A percentile compares a stretch with the other conserved stretches of the same genome.
Conservation (phyloP, 2,888 invertebrate species). For the Ennomos fuscantarius region DNA sequence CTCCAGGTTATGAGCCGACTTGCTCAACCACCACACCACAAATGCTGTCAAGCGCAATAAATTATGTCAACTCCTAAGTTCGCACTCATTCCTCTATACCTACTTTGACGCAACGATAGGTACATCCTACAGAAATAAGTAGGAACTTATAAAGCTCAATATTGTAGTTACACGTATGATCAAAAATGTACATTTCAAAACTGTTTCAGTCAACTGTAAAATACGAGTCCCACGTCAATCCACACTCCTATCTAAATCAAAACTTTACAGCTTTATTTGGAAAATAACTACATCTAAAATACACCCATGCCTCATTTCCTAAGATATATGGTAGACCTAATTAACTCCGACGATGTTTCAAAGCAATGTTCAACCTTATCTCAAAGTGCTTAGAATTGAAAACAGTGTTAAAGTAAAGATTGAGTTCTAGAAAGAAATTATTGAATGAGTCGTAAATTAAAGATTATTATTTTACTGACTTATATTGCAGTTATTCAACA, state of each 20-base stretch:
- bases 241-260: constrained; percentile 20
- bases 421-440: background rate
- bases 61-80: too few species aligned
- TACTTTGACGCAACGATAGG: too few species aligned
- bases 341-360: constrained; percentile 1
- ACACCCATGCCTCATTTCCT: constrained; percentile 16
- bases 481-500: constrained; percentile 18
- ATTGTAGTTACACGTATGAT: too few species aligned
- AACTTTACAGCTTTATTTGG: constrained; percentile 25
- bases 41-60: too few species aligned
- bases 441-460: constrained; percentile 5
- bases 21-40: too few species aligned
- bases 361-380: constrained; percentile 6
- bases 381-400: background rate
- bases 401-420: background rate
- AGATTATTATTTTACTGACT: constrained; percentile 14
- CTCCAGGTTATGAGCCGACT: too few species aligned
- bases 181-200: too few species aligned
- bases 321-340: constrained; percentile 20
- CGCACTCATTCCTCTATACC: too few species aligned
- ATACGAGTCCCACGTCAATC: constrained; percentile 9
- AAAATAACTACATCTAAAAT: constrained; percentile 17
- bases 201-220: constrained; percentile 5
- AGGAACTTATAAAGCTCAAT: too few species aligned
- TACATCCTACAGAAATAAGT: too few species aligned